Base-by-base conservation (phyloP, 2,888 invertebrate species). In the Melipona beecheii region DNA sequence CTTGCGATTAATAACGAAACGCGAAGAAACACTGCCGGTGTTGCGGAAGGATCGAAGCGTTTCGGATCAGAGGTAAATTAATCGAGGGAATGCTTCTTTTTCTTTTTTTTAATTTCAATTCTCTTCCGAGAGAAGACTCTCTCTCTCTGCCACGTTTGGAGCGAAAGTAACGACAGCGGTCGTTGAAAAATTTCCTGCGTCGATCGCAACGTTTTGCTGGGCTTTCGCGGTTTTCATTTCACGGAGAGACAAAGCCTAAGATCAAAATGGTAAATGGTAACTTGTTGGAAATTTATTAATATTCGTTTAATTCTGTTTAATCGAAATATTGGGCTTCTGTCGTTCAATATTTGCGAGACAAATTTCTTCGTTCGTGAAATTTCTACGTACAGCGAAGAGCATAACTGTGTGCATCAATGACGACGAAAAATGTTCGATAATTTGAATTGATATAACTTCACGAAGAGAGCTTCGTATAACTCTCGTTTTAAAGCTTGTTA, bases 171-270 rank as follows among this genome's bases (percentile, higher is more conserved):
- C 36, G 36, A 36, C 6, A 36, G 9, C 27, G 75, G 49, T 65
- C n/a, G n/a, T n/a, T n/a, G 83, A 70, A 60, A 68, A 60, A 71
- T 71, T 83, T 69, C 68, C 76, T 56, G 81, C 78, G 73, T 81
- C 75, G 81, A 83, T 74, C 75, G n/a, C n/a, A 70, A 69, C 56
- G 64, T 68, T 43, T 43, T 56, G 58, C 62, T 72, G 52, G 64
- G 43, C 75, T 86, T 75, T 69, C 49, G 66, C n/a, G 76, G 75
- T 75, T 83, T 72, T 54, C 71, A n/a, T 54, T n/a, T 5, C 9
- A 1, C 2, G 36, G 36, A 71, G 65, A 69, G 64, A 73, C 81
- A 68, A 56, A 83, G 73, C 70, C 75, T 60, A 64, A 83, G 65
- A 78, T 77, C 64, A 43, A 71, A 54, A 77, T 60, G 66, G 31